A percentile compares a stretch with the other conserved stretches of the same genome.
Conservation (phyloP, 2,797 vertebrate species). For the Syngnathus rostellatus region DNA sequence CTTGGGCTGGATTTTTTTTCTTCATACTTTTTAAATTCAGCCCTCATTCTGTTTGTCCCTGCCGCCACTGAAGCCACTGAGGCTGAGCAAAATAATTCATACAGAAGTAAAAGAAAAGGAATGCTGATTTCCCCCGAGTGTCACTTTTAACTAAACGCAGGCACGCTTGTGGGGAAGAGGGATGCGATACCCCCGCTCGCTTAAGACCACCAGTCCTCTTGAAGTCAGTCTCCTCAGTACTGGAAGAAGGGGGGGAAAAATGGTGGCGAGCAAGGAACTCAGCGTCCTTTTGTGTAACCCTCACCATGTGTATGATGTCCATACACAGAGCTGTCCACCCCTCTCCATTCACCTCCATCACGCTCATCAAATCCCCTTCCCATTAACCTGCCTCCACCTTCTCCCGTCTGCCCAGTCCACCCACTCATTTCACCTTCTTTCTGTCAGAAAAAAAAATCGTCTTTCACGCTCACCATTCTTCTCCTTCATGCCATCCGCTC, state of each 20-base stretch:
- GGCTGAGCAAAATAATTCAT: slow-evolving; percentile 49
- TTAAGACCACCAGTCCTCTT: slow-evolving; percentile 36
- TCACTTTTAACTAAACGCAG: slow-evolving; percentile 43
- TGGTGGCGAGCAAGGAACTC: slow-evolving; percentile 44
- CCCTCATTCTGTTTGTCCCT: slow-evolving; percentile 48
- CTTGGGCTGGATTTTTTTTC: slow-evolving; percentile 9
- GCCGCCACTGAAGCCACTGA: slow-evolving; percentile 41
- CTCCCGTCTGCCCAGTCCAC: slow-evolving; percentile 49
- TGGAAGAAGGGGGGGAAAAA: slow-evolving; percentile 14
- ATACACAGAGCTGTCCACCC: slow-evolving; percentile 59
- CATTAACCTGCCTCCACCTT: slow-evolving; percentile 64
- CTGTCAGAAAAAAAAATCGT: slow-evolving; percentile 57
- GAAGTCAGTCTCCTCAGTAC: slow-evolving; percentile 13
- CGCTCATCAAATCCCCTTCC: slow-evolving; percentile 49
- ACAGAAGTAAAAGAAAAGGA: slow-evolving; percentile 41
- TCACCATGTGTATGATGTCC: slow-evolving; percentile 45
- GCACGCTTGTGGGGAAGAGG: slow-evolving; percentile 24
- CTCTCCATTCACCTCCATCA: slow-evolving; percentile 59
- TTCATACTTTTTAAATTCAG: slow-evolving; percentile 20
- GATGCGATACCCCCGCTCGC: slow-evolving; percentile 21
- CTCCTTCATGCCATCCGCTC: slow-evolving; percentile 33
- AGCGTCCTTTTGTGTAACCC: slow-evolving; percentile 32
- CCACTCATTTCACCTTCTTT: slow-evolving; percentile 63
- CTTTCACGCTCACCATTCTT: slow-evolving; percentile 56
- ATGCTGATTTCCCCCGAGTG: slow-evolving; percentile 45